These are phyloP conservation scores for Laupala kohalensis DNA, from an alignment of 1,140 invertebrate species.

Conservation along the genomic window DNA sequence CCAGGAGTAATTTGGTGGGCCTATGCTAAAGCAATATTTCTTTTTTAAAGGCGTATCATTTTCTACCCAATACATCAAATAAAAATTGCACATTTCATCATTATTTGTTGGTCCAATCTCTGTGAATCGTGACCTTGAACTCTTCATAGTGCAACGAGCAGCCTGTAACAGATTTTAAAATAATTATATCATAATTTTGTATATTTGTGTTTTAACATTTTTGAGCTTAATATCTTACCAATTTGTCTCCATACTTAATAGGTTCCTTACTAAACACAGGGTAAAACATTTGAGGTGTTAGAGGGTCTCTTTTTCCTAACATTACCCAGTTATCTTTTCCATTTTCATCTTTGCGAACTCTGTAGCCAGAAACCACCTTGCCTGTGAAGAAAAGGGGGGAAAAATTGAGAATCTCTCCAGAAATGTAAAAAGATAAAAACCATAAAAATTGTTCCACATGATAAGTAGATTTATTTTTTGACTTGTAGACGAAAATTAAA, in stretches of 20 bases:
- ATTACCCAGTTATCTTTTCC: conserved; percentile 60
- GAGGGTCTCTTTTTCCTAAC: conserved; percentile 81
- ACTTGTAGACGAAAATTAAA: no score
- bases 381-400: conserved; percentile 33
- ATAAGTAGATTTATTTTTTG: no score
- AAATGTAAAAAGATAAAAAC: no score
- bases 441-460: no score
- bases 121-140: neutral
- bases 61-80: conserved; percentile 94
- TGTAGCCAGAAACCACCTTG: conserved; percentile 76
- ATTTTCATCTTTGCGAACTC: conserved; percentile 42
- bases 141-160: conserved; percentile 12
- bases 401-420: no score
- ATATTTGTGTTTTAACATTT: neutral
- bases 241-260: conserved; percentile 52
- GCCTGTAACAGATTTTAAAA: neutral
- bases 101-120: conserved; percentile 52
- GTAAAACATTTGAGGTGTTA: conserved; percentile 94
- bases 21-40: conserved; percentile 76
- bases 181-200: neutral
- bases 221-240: conserved; percentile 35
- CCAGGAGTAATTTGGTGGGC: conserved; percentile 77
- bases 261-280: conserved; percentile 51
- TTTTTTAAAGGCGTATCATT: conserved; percentile 58
- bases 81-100: conserved; percentile 99